A percentile compares a stretch with the other conserved stretches of the same genome.
Conservation (phyloP, 2,888 invertebrate genomes). For the Cheilosia vernalis region DNA sequence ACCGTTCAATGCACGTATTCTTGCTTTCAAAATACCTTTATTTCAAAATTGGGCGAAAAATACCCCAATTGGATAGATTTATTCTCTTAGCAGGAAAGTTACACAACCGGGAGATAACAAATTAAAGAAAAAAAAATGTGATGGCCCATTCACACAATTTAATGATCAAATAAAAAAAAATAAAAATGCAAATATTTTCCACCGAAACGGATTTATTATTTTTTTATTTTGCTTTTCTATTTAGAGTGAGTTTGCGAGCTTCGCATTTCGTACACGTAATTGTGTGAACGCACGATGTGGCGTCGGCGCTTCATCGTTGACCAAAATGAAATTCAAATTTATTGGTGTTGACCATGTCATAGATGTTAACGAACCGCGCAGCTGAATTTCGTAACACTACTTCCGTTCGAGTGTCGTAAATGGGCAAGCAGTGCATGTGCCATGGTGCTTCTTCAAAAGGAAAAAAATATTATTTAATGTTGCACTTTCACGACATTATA, state of each 20-base stretch:
- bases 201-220: neutral
- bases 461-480: neutral
- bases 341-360: conserved; percentile 37
- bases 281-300: conserved; percentile 16
- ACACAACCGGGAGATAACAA: conserved; percentile 9
- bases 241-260: neutral
- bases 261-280: neutral
- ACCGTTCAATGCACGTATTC: conserved; percentile 57
- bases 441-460: neutral
- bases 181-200: conserved; percentile 63
- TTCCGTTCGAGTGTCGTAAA: conserved; percentile 26
- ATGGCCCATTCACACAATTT: conserved; percentile 36
- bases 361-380: conserved; percentile 37
- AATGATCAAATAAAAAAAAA: conserved; percentile 35
- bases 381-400: conserved; percentile 30
- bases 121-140: conserved; percentile 32
- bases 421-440: neutral
- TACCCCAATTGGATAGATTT: conserved; percentile 18
- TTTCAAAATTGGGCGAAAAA: conserved; percentile 54
- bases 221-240: neutral
- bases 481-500: conserved; percentile 42
- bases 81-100: conserved; percentile 11
- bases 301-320: conserved; percentile 14
- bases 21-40: conserved; percentile 49
- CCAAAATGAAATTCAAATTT: conserved; percentile 26